These are phyloP conservation scores for Notodonta dromedarius DNA, from an alignment of 2,888 invertebrate genomes.

Conservation along the genomic window DNA sequence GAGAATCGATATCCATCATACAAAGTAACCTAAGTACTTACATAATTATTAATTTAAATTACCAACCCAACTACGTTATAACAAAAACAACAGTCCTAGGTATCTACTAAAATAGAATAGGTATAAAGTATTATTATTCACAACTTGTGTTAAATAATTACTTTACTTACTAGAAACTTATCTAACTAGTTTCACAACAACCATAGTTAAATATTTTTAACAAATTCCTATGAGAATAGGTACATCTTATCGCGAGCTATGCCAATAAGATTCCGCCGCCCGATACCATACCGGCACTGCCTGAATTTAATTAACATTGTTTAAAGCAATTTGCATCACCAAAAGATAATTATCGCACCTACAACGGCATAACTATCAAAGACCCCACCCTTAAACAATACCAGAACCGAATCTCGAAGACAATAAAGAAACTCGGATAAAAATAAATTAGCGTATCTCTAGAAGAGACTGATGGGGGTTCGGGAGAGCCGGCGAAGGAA, in stretches of 20 bases:
- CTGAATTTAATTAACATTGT: constrained; percentile 34
- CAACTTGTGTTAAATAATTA: too few relatives aligned
- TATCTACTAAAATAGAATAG: too few relatives aligned
- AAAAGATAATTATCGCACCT: constrained; percentile 37
- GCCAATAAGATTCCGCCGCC: constrained; percentile 1
- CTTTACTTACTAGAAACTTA: too few relatives aligned
- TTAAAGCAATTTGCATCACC: constrained; percentile 19
- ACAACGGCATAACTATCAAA: constrained; percentile 35
- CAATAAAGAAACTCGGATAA: constrained; percentile 75
- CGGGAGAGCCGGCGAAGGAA: constrained; percentile 56
- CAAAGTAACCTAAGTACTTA: too few relatives aligned
- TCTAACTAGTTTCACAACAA: too few relatives aligned
- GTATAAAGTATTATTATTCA: too few relatives aligned
- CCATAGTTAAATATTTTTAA: constrained; percentile 6
- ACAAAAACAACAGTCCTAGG: too few relatives aligned
- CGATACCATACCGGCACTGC: constrained; percentile 10
- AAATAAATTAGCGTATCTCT: constrained; percentile 78
- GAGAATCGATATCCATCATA: too few relatives aligned
- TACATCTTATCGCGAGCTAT: constrained; percentile 9
- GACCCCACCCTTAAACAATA: constrained; percentile 65
- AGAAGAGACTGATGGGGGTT: constrained; percentile 74
- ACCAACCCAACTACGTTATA: too few relatives aligned
- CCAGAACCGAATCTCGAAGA: constrained; percentile 61
- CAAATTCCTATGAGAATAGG: constrained; percentile 19
- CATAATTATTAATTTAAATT: too few relatives aligned